Base-by-base conservation (phyloP, 2,888 invertebrate genomes). In the Calliopum simillimum region DNA sequence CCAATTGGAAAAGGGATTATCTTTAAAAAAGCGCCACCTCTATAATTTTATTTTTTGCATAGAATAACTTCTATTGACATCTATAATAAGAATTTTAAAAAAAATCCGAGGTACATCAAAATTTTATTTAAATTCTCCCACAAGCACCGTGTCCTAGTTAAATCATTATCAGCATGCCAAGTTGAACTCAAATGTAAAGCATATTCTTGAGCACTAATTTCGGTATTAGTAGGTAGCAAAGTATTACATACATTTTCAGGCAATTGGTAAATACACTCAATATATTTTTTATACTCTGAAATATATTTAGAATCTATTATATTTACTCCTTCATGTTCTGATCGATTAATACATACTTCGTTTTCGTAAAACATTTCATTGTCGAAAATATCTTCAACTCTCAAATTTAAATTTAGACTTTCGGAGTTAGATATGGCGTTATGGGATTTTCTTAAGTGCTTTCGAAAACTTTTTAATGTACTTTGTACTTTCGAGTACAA, bases 241-340 rank as follows among this genome's bases (percentile, higher is more conserved):
- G 13, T 47, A n/a, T 6, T 6, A 47, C n/a, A n/a, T n/a, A 6
- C 47, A 47, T 47, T 47, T 47, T 47, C 47, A 47, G 47, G 47
- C 47, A 47, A 47, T 47, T 47, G 47, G 2, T 47, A 47, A 6
- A 47, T 47, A n/a, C 47, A 47, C 47, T 47, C 8, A 47, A 47
- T 47, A 47, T 47, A 47, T 47, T 47, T 47, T 47, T 47, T n/a
- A 47, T 47, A 47, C 47, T 47, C 47, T 47, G 47, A 47, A 47
- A 47, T 47, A n/a, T 47, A 47, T 47, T 47, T 4, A n/a, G 47
- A 47, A 47, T 47, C 47, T 3, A 47, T n/a, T n/a, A n/a, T n/a
- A 47, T 47, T 47, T 13, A 47, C 47, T 47, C n/a, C n/a, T 47
- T 47, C 8, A 47, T n/a, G 13, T 4, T 47, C n/a, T 47, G 3